Evolutionary conservation across 35 echinoderm and acorn worm species (phyloP).

Genomic region (Eucidaris tribuloides): DNA sequence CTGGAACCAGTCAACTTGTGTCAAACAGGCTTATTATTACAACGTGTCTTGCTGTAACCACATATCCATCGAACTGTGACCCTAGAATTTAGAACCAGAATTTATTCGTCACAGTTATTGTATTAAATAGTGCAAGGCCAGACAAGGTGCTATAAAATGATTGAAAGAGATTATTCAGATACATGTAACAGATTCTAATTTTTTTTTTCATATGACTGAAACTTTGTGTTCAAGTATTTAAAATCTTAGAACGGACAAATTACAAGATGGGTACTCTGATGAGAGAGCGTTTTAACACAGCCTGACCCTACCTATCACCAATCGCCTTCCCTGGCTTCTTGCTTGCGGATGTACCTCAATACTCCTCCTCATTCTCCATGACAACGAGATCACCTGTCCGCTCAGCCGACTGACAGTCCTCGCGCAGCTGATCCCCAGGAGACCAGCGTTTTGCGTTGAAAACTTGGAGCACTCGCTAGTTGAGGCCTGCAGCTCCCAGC

Average conservation of each 20-base stretch:
- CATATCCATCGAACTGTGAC: too few species aligned
- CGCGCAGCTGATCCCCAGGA: conserved; percentile 77
- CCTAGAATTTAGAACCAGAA: too few species aligned
- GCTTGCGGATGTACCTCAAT: conserved; percentile 44
- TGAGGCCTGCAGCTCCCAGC: conserved; percentile 67
- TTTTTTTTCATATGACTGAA: too few species aligned
- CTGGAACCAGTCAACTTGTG: too few species aligned
- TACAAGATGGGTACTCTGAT: neutral
- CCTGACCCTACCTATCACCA: conserved; percentile 74
- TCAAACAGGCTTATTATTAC: too few species aligned
- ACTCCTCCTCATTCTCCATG: conserved; percentile 73
- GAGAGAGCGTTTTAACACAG: neutral
- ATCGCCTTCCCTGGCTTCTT: neutral
- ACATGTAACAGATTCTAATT: too few species aligned
- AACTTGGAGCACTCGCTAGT: conserved; percentile 89
- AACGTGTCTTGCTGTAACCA: too few species aligned
- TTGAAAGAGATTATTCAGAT: too few species aligned
- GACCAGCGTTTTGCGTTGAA: neutral
- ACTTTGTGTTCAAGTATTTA: neutral
- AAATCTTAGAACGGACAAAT: neutral
- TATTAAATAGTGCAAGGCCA: too few species aligned
- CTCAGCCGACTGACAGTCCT: conserved; percentile 70
- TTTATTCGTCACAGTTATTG: too few species aligned
- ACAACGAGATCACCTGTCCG: conserved; percentile 75
- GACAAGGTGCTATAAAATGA: too few species aligned